phyloP scores from a whole-genome alignment of 2,888 invertebrate genomes.

The Elysia crispata region DNA sequence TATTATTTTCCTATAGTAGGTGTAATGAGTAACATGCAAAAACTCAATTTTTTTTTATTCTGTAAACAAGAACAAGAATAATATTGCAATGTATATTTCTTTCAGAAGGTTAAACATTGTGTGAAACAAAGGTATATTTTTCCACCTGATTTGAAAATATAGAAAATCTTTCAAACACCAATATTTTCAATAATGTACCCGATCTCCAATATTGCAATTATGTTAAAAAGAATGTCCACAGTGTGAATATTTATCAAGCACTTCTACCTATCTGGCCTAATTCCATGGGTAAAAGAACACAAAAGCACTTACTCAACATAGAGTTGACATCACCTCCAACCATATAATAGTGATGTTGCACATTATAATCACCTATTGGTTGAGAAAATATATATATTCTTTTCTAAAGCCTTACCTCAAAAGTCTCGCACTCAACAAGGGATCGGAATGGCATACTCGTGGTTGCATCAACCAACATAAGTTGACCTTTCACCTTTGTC shows the following conservation, averaged over 20 bases:
- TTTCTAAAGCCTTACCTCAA: constrained; percentile 81
- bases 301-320: neutral
- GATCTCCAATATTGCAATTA: too few relatives aligned
- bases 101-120: too few relatives aligned
- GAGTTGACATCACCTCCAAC: neutral
- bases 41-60: neutral
- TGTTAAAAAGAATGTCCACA: too few relatives aligned
- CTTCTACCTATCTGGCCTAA: too few relatives aligned
- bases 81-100: too few relatives aligned
- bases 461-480: constrained; percentile 95
- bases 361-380: neutral
- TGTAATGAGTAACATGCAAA: too few relatives aligned
- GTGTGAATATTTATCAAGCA: too few relatives aligned
- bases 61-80: neutral
- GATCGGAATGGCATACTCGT: constrained; percentile 96
- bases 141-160: too few relatives aligned
- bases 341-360: neutral
- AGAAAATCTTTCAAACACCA: too few relatives aligned
- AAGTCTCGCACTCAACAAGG: constrained; percentile 94
- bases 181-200: too few relatives aligned
- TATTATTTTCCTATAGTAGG: too few relatives aligned
- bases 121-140: too few relatives aligned
- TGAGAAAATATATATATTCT: neutral
- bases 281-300: neutral
- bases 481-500: constrained; percentile 93